A percentile compares a stretch with the other conserved stretches of the same genome.
Conservation (phyloP, 2,888 invertebrate species). For the Ormia ochracea region DNA sequence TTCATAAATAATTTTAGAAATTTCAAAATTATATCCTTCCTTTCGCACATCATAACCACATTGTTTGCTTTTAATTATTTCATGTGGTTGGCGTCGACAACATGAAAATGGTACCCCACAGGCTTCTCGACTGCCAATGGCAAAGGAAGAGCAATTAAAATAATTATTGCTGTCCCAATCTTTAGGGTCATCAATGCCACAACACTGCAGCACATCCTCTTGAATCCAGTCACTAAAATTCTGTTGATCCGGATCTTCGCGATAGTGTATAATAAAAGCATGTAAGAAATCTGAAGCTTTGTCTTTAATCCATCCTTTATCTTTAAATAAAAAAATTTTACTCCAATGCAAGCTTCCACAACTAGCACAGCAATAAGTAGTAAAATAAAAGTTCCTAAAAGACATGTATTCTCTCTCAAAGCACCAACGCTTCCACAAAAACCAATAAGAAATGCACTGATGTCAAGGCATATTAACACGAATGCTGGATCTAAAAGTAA, state of each 20-base stretch:
- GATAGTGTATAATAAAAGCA: constrained; percentile 94
- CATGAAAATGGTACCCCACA: constrained; percentile 99
- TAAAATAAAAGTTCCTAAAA: constrained; percentile 94
- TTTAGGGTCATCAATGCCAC: constrained; percentile 96
- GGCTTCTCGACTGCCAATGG: constrained; percentile 94
- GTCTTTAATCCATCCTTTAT: constrained; percentile 96
- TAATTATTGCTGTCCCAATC: constrained; percentile 99
- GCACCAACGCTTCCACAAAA: constrained; percentile 98
- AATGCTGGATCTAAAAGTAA: constrained; percentile 97
- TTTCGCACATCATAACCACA: constrained; percentile 97
- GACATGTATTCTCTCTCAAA: constrained; percentile 96
- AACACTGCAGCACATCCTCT: constrained; percentile 98
- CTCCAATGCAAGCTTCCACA: constrained; percentile 92
- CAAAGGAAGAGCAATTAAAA: constrained; percentile 96
- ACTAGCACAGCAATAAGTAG: constrained; percentile 91
- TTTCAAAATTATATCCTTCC: constrained; percentile 88
- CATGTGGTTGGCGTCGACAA: constrained; percentile 90
- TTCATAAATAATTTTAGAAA: constrained; percentile 90
- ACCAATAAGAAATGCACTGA: constrained; percentile 95
- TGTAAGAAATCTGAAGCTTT: constrained; percentile 93
- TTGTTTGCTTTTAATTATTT: constrained; percentile 93
- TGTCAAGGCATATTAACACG: constrained; percentile 93
- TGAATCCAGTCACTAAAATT: constrained; percentile 99
- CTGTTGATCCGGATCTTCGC: constrained; percentile 98
- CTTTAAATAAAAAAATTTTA: constrained; percentile 94